These are phyloP conservation scores for Pedionomus torquatus DNA, from an alignment of 2,113 vertebrate genomes.

Conservation along the genomic window DNA sequence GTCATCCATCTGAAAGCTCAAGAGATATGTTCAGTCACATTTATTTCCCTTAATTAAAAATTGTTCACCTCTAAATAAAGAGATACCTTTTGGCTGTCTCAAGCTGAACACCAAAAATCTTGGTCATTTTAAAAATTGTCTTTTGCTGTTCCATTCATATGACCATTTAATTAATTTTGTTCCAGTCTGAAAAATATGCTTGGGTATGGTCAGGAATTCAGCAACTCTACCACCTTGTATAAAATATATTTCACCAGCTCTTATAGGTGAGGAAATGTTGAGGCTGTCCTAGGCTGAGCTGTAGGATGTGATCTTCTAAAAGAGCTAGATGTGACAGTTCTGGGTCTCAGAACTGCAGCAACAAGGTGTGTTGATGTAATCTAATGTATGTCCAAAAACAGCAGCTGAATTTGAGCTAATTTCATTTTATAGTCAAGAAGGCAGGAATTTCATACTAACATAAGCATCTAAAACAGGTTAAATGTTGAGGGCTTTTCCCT, in stretches of 20 bases:
- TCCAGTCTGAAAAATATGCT: background rate
- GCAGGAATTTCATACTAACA: background rate
- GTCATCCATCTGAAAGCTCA: background rate
- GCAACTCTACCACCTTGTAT: background rate
- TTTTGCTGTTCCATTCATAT: background rate
- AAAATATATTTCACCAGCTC: background rate
- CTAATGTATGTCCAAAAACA: background rate
- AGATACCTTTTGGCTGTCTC: background rate
- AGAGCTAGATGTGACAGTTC: background rate
- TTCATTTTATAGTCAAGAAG: background rate
- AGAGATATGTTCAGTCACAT: background rate
- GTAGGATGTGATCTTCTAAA: background rate
- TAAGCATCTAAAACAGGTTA: background rate
- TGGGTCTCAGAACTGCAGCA: background rate
- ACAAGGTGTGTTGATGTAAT: background rate
- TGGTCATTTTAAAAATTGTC: background rate
- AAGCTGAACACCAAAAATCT: background rate
- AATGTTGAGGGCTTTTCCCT: rapidly evolving
- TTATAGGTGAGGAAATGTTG: background rate
- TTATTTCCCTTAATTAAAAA: conserved; percentile 43
- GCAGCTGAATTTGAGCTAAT: background rate
- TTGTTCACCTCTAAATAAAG: background rate
- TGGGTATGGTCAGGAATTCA: background rate
- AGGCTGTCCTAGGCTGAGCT: background rate
- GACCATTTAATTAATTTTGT: background rate